Conservation (phyloP, 2,888 invertebrate genomes). For the Rhorus exstirpatorius region DNA sequence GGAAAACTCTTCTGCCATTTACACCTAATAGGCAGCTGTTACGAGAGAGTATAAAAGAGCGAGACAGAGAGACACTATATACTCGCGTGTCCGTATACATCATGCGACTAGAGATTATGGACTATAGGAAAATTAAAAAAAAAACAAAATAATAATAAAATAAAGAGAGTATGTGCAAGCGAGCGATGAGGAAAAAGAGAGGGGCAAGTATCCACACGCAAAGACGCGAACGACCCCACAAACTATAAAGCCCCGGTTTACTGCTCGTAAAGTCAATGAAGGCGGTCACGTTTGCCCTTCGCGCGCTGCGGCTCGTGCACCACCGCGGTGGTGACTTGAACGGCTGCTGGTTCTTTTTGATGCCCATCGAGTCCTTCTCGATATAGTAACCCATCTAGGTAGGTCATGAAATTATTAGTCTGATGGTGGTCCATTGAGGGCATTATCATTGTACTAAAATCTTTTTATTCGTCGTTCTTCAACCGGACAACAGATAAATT, state of each 20-base stretch:
- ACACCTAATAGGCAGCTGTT: slow-evolving; percentile 67
- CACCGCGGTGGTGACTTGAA: slow-evolving; percentile 52
- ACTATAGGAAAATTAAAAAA: slow-evolving; percentile 21
- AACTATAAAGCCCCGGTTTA: slow-evolving; percentile 84
- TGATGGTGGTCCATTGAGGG: slow-evolving; percentile 12
- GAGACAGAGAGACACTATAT: slow-evolving; percentile 49
- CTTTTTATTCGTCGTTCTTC: slow-evolving; percentile 6
- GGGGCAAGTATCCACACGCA: slow-evolving; percentile 72
- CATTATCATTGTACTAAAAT: slow-evolving; percentile 31
- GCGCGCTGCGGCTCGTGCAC: slow-evolving; percentile 75
- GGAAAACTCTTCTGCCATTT: slow-evolving; percentile 58
- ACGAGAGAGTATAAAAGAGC: slow-evolving; percentile 43
- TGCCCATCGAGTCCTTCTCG: slow-evolving; percentile 71
- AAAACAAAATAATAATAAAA: slow-evolving; percentile 24
- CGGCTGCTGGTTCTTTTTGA: slow-evolving; percentile 73
- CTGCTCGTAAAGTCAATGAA: slow-evolving; percentile 84
- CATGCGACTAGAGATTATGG: slow-evolving; percentile 37
- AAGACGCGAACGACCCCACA: slow-evolving; percentile 77
- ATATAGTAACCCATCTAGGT: slow-evolving; percentile 60
- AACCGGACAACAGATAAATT: slow-evolving; percentile 19
- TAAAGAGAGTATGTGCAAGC: slow-evolving; percentile 43
- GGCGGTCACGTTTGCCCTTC: slow-evolving; percentile 84
- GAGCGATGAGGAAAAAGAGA: slow-evolving; percentile 58
- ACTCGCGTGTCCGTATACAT: slow-evolving; percentile 66
- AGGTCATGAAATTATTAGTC: slow-evolving; percentile 67